Percentiles rank a stretch among this genome's conserved stretches.
Evolutionary conservation across 2,797 vertebrate species (phyloP).

Genomic region (Eurystomus glaucurus): DNA sequence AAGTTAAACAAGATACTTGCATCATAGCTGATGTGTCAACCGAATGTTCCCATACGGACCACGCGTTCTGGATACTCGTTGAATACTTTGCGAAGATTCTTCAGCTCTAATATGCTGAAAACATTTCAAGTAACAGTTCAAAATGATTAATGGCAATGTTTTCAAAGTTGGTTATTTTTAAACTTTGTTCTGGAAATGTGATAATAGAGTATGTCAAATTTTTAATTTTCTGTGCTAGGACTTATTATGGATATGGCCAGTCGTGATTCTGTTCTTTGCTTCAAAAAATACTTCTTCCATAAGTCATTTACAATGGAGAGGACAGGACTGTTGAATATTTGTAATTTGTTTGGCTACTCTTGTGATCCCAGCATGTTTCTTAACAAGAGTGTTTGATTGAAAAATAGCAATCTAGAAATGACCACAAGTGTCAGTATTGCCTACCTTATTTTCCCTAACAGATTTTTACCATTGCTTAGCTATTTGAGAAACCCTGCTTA

Average conservation of each 20-base stretch:
- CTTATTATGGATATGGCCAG: not conserved
- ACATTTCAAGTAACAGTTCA: not conserved
- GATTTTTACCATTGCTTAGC: not conserved
- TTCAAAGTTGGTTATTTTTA: not conserved
- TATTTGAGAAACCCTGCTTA: not conserved
- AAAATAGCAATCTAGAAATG: slow-evolving; percentile 68
- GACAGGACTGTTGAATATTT: not conserved
- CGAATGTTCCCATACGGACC: fast-evolving
- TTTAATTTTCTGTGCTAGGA: not conserved
- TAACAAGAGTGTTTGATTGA: not conserved
- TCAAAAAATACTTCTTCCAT: not conserved
- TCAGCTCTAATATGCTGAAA: not conserved
- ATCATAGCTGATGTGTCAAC: not conserved
- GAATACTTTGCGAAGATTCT: not conserved
- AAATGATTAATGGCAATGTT: not conserved
- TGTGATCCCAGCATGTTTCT: not conserved
- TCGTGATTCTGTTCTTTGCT: not conserved
- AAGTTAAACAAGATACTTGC: fast-evolving
- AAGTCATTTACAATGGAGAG: not conserved
- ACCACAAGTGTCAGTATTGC: slow-evolving; percentile 82
- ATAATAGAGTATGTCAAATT: not conserved
- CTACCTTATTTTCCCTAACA: slow-evolving; percentile 52
- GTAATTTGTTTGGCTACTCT: not conserved
- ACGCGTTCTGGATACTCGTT: not conserved
- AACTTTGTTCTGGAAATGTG: not conserved